phyloP scores from a whole-genome alignment of 2,113 vertebrate genomes.

The Eurypyga helias region DNA sequence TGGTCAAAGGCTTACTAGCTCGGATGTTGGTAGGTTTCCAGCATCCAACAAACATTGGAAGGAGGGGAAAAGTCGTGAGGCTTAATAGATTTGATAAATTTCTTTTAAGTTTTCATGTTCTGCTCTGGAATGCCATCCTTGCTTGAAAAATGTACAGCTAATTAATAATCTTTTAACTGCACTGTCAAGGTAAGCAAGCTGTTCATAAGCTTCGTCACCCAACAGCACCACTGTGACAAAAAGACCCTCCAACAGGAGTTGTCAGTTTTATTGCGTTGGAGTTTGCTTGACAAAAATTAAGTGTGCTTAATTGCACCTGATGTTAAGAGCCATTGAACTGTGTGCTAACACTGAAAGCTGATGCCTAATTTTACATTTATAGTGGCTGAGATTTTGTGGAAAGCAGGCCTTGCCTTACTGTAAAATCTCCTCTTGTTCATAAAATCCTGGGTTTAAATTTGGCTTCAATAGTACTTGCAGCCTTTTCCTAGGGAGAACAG shows the following conservation, averaged over 20 bases:
- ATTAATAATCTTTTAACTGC: neutral
- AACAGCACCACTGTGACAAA: neutral
- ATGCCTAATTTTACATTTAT: slow-evolving; percentile 1
- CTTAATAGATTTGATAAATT: neutral
- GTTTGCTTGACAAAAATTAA: neutral
- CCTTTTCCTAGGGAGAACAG: neutral
- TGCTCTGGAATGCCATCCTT: neutral
- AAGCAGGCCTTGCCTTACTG: neutral
- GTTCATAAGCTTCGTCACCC: neutral
- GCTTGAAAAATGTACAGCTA: neutral
- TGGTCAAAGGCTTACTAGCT: neutral
- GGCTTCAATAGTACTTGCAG: neutral
- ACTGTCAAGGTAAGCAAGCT: neutral
- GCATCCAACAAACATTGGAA: neutral
- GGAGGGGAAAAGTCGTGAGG: neutral
- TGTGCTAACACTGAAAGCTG: neutral
- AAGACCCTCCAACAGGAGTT: neutral
- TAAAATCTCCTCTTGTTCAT: neutral
- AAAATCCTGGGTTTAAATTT: neutral
- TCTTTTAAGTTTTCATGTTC: neutral
- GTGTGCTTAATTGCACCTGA: neutral
- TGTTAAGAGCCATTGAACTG: neutral
- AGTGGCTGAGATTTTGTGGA: neutral
- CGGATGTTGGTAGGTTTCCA: neutral
- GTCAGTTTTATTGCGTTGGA: neutral